phyloP scores from a whole-genome alignment of 2,113 vertebrate species.

The Mastomys natalensis region DNA sequence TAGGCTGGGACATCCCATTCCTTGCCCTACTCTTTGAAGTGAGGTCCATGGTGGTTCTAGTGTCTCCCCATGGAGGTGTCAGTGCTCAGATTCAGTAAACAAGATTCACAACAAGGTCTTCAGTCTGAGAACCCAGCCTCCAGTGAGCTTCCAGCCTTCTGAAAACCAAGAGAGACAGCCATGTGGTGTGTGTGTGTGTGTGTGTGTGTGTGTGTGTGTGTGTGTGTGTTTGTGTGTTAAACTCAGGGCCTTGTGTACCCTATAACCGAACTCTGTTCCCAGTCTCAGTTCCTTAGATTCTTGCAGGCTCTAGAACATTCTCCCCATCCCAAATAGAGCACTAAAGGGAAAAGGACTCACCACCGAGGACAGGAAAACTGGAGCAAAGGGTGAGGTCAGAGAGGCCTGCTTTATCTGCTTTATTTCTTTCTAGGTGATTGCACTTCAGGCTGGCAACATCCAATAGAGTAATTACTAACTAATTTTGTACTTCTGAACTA shows the following conservation, averaged over 20 bases:
- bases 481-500: constrained; percentile 69
- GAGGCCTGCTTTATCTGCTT: constrained; percentile 72
- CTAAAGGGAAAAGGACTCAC: background rate
- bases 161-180: background rate
- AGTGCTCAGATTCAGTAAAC: background rate
- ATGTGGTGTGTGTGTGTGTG: background rate
- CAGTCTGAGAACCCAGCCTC: too few relatives aligned
- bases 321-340: background rate
- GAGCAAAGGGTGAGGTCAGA: constrained; percentile 19
- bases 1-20: background rate
- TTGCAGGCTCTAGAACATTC: background rate
- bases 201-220: background rate
- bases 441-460: constrained; percentile 68
- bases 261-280: background rate
- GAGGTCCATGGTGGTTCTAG: background rate
- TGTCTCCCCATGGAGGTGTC: background rate
- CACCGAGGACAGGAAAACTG: constrained; percentile 34
- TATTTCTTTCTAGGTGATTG: constrained; percentile 68
- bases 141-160: background rate
- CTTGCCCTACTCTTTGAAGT: background rate
- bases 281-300: background rate
- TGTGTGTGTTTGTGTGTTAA: background rate
- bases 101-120: background rate
- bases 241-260: background rate
- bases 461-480: constrained; percentile 66